Percentiles rank a stretch among this genome's conserved stretches.
These are phyloP conservation scores for Dryococelus australis DNA, from an alignment of 2,888 invertebrate genomes.

Conservation along the genomic window DNA sequence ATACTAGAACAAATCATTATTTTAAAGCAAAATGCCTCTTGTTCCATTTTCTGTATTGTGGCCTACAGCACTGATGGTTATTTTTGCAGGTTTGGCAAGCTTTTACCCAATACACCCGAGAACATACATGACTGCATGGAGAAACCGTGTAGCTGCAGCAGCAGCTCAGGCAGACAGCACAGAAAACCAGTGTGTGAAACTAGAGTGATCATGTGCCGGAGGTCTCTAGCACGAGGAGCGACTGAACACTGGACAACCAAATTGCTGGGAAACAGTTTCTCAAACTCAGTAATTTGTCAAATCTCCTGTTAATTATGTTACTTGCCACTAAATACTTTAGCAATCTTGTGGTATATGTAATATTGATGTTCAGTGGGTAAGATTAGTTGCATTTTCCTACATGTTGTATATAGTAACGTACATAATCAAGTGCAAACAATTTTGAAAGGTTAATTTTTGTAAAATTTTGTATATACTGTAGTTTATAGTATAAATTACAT, in stretches of 20 bases:
- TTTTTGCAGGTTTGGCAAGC: constrained; percentile 72
- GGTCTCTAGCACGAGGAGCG: background rate
- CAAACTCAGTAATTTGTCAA: background rate
- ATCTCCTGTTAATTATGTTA: background rate
- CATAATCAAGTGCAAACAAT: no score
- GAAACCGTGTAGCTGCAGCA: constrained; percentile 63
- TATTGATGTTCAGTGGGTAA: background rate
- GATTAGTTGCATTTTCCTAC: background rate
- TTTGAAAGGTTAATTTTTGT: no score
- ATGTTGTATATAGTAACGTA: no score
- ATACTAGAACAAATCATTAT: no score
- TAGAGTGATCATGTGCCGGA: background rate
- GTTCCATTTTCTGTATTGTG: background rate
- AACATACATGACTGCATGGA: constrained; percentile 82
- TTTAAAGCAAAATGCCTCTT: no score
- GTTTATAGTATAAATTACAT: no score
- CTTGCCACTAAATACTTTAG: background rate
- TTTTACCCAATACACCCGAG: constrained; percentile 87
- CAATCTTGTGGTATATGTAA: background rate
- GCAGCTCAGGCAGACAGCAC: background rate
- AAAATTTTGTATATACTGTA: no score
- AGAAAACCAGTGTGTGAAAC: background rate
- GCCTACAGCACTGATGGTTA: background rate
- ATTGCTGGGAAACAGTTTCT: background rate
- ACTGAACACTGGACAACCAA: background rate